phyloP scores from a whole-genome alignment of 2,797 vertebrate species.

The Carduelis carduelis region DNA sequence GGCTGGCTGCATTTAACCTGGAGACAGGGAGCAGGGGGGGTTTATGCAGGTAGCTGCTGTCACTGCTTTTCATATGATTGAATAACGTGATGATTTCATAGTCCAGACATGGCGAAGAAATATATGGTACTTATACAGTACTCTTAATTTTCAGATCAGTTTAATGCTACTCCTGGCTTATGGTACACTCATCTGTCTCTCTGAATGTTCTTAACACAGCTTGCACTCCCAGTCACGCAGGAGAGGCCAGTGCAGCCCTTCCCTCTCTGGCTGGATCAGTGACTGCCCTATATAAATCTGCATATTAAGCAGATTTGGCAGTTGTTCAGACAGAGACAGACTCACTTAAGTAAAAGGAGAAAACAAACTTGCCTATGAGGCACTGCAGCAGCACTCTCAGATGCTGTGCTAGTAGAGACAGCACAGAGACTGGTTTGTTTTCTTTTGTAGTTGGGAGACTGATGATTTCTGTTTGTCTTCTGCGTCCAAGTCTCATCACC shows the following conservation, averaged over 20 bases:
- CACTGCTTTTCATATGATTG: not conserved
- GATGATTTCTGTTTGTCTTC: not conserved
- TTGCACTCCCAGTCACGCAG: not conserved
- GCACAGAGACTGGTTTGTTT: not conserved
- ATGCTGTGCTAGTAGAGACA: not conserved
- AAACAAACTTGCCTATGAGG: slow-evolving; percentile 20
- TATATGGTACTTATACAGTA: not conserved
- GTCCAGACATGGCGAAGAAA: not conserved
- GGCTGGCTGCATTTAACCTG: not conserved
- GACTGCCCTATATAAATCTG: slow-evolving; percentile 54
- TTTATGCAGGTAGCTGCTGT: not conserved
- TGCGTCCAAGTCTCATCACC: not conserved
- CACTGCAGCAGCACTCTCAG: not conserved
- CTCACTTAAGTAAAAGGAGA: not conserved
- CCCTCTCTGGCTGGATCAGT: not conserved
- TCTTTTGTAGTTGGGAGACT: not conserved
- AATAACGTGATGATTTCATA: not conserved
- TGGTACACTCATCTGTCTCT: not conserved
- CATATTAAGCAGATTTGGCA: slow-evolving; percentile 51
- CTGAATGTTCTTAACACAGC: not conserved
- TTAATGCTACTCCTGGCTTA: not conserved
- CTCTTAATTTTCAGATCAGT: slow-evolving; percentile 8
- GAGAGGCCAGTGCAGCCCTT: not conserved
- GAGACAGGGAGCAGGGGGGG: not conserved
- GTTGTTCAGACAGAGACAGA: not conserved